Base-by-base conservation (phyloP, 2,888 invertebrate genomes). In the Unio pictorum region DNA sequence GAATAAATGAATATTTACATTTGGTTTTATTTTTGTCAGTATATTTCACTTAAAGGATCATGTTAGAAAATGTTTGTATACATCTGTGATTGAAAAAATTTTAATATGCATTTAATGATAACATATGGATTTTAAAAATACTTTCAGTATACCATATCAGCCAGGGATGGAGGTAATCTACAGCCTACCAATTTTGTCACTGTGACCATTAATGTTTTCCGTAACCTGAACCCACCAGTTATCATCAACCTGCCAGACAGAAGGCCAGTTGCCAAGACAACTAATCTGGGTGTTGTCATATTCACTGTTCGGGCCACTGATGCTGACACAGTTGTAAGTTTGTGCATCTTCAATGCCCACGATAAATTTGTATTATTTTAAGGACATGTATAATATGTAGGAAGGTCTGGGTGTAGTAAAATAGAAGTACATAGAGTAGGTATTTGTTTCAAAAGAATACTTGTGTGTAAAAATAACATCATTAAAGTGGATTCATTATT, bases 91-190 rank as follows among this genome's bases (percentile, higher is more conserved):
- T 45, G 15, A 45, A 45, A 2, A 45, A 15, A 2, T 15, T 15
- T 45, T 45, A 34, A 34, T 34, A 45, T 45, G 3, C 45, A 45
- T 45, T 45, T 45, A 45, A 45, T 45, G 1, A 45, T 45, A 11
- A 45, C 45, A 15, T 11, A 45, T 15, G 45, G 15, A 2, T 61
- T 26, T 23, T 56, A 17, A 60, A 11, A 64, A 6, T 23, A 57
- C 68, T 70, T 80, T 18, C 76, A 85, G 85, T 61, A 84, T 69
- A 67, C 72, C 55, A 71, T 85, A 20, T 45, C 67, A 23, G 85
- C 83, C 11, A 62, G 73, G 61, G 89, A 89, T 75, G 81, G 81
- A 55, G 87, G 87, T 20, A 60, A 65, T n/a, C 84, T 86, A 18
- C 73, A 80, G 4, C 64, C 34, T 34, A 69, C 72, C 18, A 76